Base-by-base conservation (phyloP, 1,140 invertebrate species). In the Sycobia sp. region DNA sequence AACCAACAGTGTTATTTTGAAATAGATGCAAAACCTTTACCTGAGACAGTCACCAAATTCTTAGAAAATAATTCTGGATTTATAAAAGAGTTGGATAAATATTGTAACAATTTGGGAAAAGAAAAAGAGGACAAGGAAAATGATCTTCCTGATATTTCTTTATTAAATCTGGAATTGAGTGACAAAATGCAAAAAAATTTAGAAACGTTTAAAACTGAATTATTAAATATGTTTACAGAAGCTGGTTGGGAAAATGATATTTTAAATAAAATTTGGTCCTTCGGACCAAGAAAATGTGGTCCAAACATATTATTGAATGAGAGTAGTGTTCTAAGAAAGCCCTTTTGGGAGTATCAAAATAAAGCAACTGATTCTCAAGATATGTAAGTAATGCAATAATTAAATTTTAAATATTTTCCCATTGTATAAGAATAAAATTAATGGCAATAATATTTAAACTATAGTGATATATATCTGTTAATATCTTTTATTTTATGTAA, bases 201-300 rank as follows among this genome's bases (percentile, higher is more conserved):
- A 25, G 77, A 85, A 59, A 71, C 76, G 34, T 87, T 95, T 20
- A 90, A 88, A 77, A 72, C 67, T 0, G 85, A 91, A 73, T 77
- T 95, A n/a, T 71, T 83, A 51, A 74, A 76, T 47, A 85, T 85
- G 55, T 90, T 92, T 72, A 73, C 83, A 43, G 82, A 87, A 67
- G 76, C 83, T 46, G 86, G 84, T 1, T 82, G 82, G 53, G 81
- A 86, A 69, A 83, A 82, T 46, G 80, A 86, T 44, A 74, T 85
- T 58, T 82, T 92, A 1, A 84, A 91, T 57, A 83, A 88, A 71
- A 93, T 98, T 67, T 97, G 94, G 94, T 89, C 90, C 1, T 91
- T 97, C 75, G 96, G 96, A 0, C 96, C 96, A 13, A 86, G 90
- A 65, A 89, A 91, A 73, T 93, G 90, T 74, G 94, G 95, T 13